Conservation (phyloP, 2,113 vertebrate species). For the Cephalopholis sonnerati region DNA sequence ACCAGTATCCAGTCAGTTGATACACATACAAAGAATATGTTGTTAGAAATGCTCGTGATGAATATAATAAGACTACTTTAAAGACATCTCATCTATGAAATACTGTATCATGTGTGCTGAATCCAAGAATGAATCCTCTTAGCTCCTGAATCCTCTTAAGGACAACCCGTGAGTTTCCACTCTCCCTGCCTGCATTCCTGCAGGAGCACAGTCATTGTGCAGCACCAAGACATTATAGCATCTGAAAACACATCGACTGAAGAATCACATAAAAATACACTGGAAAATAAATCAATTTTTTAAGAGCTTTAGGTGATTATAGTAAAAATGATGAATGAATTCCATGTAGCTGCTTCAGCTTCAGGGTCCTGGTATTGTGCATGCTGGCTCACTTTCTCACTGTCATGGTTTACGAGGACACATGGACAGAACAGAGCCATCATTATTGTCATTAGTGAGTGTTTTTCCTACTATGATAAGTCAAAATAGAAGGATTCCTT, state of each 20-base stretch:
- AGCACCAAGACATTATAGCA: not conserved
- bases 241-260: not conserved
- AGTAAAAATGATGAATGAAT: not conserved
- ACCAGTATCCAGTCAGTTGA: not conserved
- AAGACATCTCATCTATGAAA: not conserved
- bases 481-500: not conserved
- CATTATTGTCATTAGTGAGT: not conserved
- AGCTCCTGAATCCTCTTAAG: slow-evolving; percentile 66
- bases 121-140: slow-evolving; percentile 51
- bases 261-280: not conserved
- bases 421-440: not conserved
- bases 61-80: not conserved
- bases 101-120: slow-evolving; percentile 42
- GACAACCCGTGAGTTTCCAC: slow-evolving; percentile 63
- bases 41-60: slow-evolving; percentile 7
- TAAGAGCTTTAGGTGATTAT: too few species aligned
- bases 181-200: slow-evolving; percentile 43
- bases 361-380: too few species aligned
- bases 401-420: not conserved
- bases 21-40: not conserved
- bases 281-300: not conserved
- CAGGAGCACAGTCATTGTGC: not conserved
- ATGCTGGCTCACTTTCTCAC: not conserved
- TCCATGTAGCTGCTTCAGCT: not conserved
- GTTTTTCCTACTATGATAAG: not conserved